Evolutionary conservation across 2,888 invertebrate species (phyloP).

Genomic region (Harpalus rubripes): DNA sequence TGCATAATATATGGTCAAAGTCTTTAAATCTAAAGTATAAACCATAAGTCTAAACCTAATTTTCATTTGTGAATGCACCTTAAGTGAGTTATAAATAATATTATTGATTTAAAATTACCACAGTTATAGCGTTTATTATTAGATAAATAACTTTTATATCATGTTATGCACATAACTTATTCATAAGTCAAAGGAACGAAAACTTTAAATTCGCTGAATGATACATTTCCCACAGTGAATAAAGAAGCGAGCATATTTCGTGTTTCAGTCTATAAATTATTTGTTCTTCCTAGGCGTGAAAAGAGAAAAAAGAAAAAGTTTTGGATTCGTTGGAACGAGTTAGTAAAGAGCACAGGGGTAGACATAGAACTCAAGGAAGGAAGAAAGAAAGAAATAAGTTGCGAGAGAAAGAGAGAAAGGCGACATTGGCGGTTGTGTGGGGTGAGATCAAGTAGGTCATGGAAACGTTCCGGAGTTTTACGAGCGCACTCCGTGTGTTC

Average conservation of each 20-base stretch:
- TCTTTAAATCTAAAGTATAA: no score
- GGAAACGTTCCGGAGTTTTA: slow-evolving; percentile 73
- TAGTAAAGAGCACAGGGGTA: slow-evolving; percentile 29
- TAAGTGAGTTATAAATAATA: no score
- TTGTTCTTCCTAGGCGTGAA: background rate
- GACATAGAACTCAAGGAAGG: background rate
- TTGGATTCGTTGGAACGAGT: background rate
- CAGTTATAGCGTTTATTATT: no score
- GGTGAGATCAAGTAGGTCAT: slow-evolving; percentile 73
- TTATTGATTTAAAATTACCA: no score
- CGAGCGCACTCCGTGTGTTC: slow-evolving; percentile 74
- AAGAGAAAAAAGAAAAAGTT: slow-evolving; percentile 30
- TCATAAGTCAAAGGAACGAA: background rate
- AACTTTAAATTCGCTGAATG: background rate
- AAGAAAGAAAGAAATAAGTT: slow-evolving; percentile 13
- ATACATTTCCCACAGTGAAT: background rate
- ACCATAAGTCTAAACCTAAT: no score
- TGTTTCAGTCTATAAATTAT: slow-evolving; percentile 10
- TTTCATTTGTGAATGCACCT: no score
- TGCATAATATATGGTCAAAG: no score
- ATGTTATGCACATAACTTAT: background rate
- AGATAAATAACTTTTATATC: background rate
- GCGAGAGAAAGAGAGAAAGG: slow-evolving; percentile 32
- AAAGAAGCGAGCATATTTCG: background rate
- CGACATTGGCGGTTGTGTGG: slow-evolving; percentile 37